Base-by-base conservation (phyloP, 2,888 invertebrate genomes). In the Leistus spinibarbis region DNA sequence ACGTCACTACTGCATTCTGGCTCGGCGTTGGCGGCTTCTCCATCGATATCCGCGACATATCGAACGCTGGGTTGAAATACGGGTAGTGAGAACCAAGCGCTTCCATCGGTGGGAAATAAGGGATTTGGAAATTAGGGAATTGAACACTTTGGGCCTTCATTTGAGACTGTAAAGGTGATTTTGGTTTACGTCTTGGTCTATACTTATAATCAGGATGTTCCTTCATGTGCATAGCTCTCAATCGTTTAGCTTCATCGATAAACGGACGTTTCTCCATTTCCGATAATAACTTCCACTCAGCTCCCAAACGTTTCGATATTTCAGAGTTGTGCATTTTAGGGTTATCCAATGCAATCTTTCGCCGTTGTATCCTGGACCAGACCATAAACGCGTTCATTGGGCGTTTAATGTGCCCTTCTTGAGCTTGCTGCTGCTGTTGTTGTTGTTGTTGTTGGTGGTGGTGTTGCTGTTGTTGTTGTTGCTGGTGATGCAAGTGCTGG, bases 361-460 rank as follows among this genome's bases (percentile, higher is more conserved):
- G 90, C 16, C 97, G 88, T 85, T 97, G 96, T 56, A 96, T 92
- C 57, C 97, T 88, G 3, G 97, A 96, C 97, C 97, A 97, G 27
- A 95, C 97, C 97, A 98, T 98, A 87, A 98, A 98, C 0, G 98
- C 97, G 87, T 98, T 98, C 98, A 98, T 98, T 1, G 98, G 98
- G 19, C 98, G 88, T 86, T 98, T 98, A 82, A 98, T 96, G 86
- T 97, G 96, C 9, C 91, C 92, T 80, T 93, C 93, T 54, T 40
- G 27, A 68, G 78, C 63, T 69, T 66, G 63, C 23, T 74, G 2
- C 2, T 13, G 19, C 17, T 69, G 7, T 76, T 73, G 70, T 70
- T 77, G 74, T 60, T 74, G 77, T 22, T 78, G 60, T 69, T 69
- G 71, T 77, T 79, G 66, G 71, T 76, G 78, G 19, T 79, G 80